phyloP scores from a whole-genome alignment of 1,140 invertebrate genomes.

The Lamellibrachia luymesi region DNA sequence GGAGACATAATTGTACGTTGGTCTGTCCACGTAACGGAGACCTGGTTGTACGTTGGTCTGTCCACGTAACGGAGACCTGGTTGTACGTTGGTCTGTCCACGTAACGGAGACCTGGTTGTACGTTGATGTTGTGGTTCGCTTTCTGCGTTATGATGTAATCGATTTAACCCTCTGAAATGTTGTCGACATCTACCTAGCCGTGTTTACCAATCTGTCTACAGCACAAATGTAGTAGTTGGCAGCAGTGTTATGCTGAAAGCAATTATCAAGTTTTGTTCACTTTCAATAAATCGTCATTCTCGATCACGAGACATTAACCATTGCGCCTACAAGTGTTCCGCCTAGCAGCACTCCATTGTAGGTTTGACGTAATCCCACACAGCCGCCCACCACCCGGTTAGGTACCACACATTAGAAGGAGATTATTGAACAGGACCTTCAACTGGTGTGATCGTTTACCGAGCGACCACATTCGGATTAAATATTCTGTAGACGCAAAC shows the following conservation, averaged over 20 bases:
- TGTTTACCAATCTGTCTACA: not conserved
- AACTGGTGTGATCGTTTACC: not conserved
- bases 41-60: not conserved
- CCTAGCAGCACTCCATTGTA: not conserved
- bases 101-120: not conserved
- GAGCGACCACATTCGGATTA: not conserved
- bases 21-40: not conserved
- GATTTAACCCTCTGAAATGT: not conserved
- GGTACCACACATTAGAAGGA: not conserved
- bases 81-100: not conserved
- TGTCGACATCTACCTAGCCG: not conserved
- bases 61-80: too few relatives aligned
- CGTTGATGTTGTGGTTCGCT: not conserved
- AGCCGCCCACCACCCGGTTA: not conserved
- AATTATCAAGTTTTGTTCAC: not conserved
- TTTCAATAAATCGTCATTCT: not conserved
- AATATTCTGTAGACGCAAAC: not conserved
- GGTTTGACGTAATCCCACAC: not conserved
- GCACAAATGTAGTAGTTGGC: not conserved
- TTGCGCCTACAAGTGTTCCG: not conserved
- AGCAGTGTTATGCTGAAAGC: not conserved
- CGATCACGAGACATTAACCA: not conserved
- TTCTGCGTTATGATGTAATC: not conserved
- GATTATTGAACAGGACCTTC: not conserved
- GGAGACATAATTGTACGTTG: too few relatives aligned